These are phyloP conservation scores for Elgaria multicarinata DNA, from an alignment of 2,113 vertebrate species.

Conservation along the genomic window DNA sequence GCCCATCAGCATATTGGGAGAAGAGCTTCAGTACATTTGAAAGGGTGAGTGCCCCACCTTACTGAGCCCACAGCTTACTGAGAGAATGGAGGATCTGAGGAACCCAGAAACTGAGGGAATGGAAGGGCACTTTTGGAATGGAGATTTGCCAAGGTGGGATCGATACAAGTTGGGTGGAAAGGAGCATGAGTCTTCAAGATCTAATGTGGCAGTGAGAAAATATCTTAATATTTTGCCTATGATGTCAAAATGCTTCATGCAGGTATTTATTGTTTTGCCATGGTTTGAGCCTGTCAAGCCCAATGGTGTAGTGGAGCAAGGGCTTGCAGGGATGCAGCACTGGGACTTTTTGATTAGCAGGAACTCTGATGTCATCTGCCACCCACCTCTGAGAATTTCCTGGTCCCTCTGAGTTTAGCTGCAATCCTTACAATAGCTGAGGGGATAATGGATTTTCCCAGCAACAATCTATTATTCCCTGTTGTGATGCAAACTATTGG, in stretches of 20 bases:
- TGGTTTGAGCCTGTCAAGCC: background rate
- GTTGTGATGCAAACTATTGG: no score
- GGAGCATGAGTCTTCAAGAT: background rate
- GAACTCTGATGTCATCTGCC: no score
- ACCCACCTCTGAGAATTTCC: no score
- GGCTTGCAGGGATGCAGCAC: no score
- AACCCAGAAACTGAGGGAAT: background rate
- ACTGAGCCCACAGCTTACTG: background rate
- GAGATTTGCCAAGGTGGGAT: background rate
- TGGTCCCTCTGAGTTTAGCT: no score
- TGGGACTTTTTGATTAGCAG: no score
- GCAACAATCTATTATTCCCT: no score
- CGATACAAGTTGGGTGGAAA: background rate
- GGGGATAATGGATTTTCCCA: no score
- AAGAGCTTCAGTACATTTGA: background rate
- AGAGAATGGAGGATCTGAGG: background rate
- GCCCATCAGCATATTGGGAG: background rate
- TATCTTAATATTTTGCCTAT: background rate
- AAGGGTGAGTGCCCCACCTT: background rate
- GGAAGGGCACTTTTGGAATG: background rate
- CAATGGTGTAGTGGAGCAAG: no score
- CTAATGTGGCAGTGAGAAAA: background rate
- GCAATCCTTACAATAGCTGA: no score
- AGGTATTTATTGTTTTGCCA: background rate
- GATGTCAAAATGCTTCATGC: background rate